Evolutionary conservation across 2,888 invertebrate genomes (phyloP), one percentile per base, ranked within the genome.

Genomic region (Cinara cedri): DNA sequence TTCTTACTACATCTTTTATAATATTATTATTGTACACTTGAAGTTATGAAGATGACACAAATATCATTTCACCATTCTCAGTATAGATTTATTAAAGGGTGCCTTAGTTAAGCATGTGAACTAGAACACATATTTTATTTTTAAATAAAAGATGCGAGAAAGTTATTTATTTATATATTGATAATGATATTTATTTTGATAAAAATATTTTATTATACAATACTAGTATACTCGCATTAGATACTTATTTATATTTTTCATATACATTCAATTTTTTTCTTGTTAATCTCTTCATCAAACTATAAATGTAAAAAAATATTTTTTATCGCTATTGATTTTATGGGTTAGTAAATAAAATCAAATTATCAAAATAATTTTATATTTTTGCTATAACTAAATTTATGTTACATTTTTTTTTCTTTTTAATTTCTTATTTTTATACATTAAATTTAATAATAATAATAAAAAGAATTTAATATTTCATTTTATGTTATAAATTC

Each of bases 61-160:
- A 13, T 11, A 65, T n/a, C 44, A 26, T 65, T 65, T 60, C 14
- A 72, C 19, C 51, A 74, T 74, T 74, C 62, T 49, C 62, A 74
- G 51, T 16, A 42, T 8, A 21, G 19, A 44, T 46, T 57, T 9
- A 19, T 62, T 34, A 16, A 34, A 34, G 14, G 16, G 46, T 74
- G 11, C 62, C 21, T 42, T 54, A n/a, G 54, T 42, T 54, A 54
- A 24, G 13, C 14, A 42, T 75, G 34, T 14, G 11, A 62, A 62
- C 49, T 9, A 34, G 10, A 19, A 46, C 24, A 24, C 21, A 55
- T 26, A 60, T 34, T 34, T 34, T 34, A 34, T 34, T 34, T 34
- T 34, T 34, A 34, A 34, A 34, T 34, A 34, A 34, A 34, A 34
- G 3, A 4, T 6, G 3, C 6, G 6, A 34, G 34, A 34, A 34